Percentiles rank a stretch among this genome's conserved stretches.
Evolutionary conservation across 2,113 vertebrate species (phyloP).

Genomic region (Cygnus buccinator): DNA sequence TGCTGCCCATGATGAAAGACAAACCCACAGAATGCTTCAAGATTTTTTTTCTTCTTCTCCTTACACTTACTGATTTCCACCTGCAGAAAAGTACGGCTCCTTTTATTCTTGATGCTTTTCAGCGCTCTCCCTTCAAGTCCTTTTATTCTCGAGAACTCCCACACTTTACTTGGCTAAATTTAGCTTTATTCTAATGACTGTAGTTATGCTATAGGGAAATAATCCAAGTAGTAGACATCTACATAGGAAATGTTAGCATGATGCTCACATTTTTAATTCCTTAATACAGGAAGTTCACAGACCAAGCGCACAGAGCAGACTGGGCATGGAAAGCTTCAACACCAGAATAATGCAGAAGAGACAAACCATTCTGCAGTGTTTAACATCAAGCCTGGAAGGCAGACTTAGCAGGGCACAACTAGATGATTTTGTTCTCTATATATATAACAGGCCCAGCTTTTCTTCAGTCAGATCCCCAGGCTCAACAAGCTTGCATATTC

Average conservation of each 20-base stretch:
- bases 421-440: not conserved
- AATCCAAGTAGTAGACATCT: not conserved
- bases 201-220: not conserved
- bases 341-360: not conserved
- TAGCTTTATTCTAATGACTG: not conserved
- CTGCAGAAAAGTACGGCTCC: not conserved
- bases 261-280: not conserved
- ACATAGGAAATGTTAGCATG: not conserved
- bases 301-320: not conserved
- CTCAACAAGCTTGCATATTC: not conserved
- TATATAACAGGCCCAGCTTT: not conserved
- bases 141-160: not conserved
- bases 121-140: not conserved
- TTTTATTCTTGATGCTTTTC: not conserved
- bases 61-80: not conserved
- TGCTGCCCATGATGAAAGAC: conserved; percentile 62
- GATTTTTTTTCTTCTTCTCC: not conserved
- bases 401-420: not conserved
- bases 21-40: conserved; percentile 3
- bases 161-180: not conserved
- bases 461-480: not conserved
- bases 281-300: not conserved
- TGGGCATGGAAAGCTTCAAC: not conserved
- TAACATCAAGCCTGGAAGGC: not conserved
- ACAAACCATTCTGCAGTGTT: not conserved